Evolutionary conservation across 23 tunicate genomes (phyloP), one percentile per base, ranked within the genome.

Genomic region (Styela plicata): DNA sequence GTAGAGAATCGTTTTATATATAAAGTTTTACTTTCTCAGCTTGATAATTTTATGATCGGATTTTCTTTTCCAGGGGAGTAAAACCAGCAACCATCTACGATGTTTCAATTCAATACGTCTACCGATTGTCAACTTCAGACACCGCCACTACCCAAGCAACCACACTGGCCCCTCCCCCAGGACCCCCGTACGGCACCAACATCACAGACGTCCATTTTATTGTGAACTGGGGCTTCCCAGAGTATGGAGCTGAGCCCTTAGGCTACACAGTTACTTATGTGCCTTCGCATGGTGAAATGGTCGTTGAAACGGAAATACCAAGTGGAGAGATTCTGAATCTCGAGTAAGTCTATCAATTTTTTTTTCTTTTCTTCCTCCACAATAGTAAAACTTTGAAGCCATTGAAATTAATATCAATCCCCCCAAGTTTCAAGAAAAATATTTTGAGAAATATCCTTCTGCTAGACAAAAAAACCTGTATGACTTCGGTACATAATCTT

Each of bases 81-180:
- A 44, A 32, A 13, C 65, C 89, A 2, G 86, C 89, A 7, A 85
- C 89, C 5, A 82, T 64, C 24, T 85, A 90, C 83, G 64, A 34
- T 16, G 24, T 85, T 1, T 26, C 89, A n/a, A 74, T 90, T 67
- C 70, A 34, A 2, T 86, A 83, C 0, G 79, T 77, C 2, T 90
- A 90, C 63, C 44, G 74, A 2, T 2, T 13, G 24, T 5, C 29
- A 17, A 73, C 84, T 2, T 21, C 27, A 10, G 69, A 24, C 27
- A 33, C 74, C 19, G 74, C 67, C 27, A 52, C 74, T 18, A 31
- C 78, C 2, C 83, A 70, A 0, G 83, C 89, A 1, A 77, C 86
- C 21, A 85, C 83, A 3, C 74, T 80, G 30, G 63, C 82, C 21
- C 89, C 96, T 1, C 89, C 96, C 13, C 78, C 78, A 2, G 96